phyloP scores from a whole-genome alignment of 2,888 invertebrate species.

The Melieria omissa region DNA sequence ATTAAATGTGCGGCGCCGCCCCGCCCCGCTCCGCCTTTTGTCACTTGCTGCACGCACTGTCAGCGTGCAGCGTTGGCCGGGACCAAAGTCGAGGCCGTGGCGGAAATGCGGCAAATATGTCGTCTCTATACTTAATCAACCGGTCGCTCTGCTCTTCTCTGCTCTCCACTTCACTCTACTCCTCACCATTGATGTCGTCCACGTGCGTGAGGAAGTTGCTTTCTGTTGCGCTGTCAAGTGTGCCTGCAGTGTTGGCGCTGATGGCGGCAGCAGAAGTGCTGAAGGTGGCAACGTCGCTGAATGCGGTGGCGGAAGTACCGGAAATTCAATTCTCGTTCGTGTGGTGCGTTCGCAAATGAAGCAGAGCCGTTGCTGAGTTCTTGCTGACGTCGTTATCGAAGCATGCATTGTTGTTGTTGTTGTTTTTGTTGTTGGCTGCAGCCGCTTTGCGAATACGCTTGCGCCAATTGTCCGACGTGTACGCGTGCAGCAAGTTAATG shows the following conservation, averaged over 20 bases:
- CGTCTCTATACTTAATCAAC: constrained; percentile 55
- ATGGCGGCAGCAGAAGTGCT: not conserved
- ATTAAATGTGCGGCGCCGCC: not conserved
- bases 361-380: constrained; percentile 12
- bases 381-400: too few relatives aligned
- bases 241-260: not conserved
- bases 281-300: not conserved
- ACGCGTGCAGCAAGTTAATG: too few relatives aligned
- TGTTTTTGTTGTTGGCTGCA: too few relatives aligned
- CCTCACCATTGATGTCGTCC: too few relatives aligned
- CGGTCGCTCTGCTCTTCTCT: constrained; percentile 50
- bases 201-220: constrained; percentile 50
- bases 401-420: too few relatives aligned
- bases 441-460: not conserved
- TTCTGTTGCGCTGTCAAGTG: not conserved
- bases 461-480: not conserved
- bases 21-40: not conserved
- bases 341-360: constrained; percentile 32
- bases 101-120: constrained; percentile 29
- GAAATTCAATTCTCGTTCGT: constrained; percentile 33
- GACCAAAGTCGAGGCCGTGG: not conserved
- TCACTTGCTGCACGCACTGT: not conserved
- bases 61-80: not conserved
- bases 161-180: too few relatives aligned
- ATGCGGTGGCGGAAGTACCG: constrained; percentile 21